Base-by-base conservation (phyloP, 2,888 invertebrate species). In the Cantharis nigra region DNA sequence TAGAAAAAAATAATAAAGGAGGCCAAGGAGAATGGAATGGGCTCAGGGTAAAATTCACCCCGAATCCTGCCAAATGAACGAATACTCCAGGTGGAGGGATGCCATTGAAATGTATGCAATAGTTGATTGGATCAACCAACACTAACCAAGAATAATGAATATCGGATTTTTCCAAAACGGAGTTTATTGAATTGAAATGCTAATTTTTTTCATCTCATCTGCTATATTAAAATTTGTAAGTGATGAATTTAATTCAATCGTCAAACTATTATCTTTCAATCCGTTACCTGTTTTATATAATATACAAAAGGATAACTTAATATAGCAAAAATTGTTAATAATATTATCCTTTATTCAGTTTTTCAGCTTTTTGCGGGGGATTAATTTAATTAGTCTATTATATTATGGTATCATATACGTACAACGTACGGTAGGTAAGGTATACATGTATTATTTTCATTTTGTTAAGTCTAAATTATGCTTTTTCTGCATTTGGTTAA, bases 121-220 rank as follows among this genome's bases (percentile, higher is more conserved):
- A 67, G 13, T 67, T 26, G 65, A 67, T 67, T 23, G 65, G 65
- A 23, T 67, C 20, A 26, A 49, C 49, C 49, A n/a, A 67, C 20
- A 67, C 65, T 67, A 67, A 67, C 65, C 65, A 67, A 67, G 65
- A 67, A 67, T 23, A 67, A 67, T 67, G 65, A 67, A 67, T 67
- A 23, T 67, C 26, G 13, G 23, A 67, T 23, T 67, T 67, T 67
- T 49, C 49, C n/a, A 49, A 67, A 67, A 67, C 65, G 9, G 65
- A 67, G 23, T 49, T 49, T 49, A 49, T 49, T 49, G 13, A 49
- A 49, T 49, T n/a, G 49, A 49, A 49, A 49, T 49, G 49, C 49
- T 49, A 49, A 49, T 49, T 49, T 49, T 20, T 49, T 49, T 49
- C 49, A 49, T 49, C 49, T 49, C 49, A 7, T 49, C 33, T 49